phyloP scores from a whole-genome alignment of 2,888 invertebrate genomes.

The Julus scanicus region DNA sequence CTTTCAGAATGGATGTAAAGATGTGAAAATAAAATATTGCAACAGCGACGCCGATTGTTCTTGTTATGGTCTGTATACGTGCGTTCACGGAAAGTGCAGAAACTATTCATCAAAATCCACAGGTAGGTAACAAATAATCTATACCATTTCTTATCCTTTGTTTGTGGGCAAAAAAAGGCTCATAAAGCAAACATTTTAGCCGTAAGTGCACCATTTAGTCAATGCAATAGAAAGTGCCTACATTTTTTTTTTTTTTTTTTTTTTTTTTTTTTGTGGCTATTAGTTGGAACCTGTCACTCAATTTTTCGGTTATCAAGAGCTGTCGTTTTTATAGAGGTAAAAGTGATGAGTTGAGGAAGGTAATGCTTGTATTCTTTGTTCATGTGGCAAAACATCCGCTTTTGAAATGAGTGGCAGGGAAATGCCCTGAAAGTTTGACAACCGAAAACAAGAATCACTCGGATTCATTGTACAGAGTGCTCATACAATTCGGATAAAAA shows the following conservation, averaged over 20 bases:
- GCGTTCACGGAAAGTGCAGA: constrained; percentile 48
- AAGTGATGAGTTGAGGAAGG: neutral
- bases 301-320: neutral
- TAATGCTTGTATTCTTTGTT: neutral
- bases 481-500: no score
- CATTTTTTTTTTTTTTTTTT: no score
- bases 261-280: neutral
- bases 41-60: constrained; percentile 37
- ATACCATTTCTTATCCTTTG: neutral
- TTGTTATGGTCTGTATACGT: constrained; percentile 46
- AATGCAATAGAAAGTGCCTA: neutral
- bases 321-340: neutral
- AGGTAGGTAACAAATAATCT: neutral
- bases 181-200: constrained; percentile 16
- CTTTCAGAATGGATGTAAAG: constrained; percentile 50
- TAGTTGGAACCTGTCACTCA: constrained; percentile 13
- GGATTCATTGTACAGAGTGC: no score
- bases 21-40: constrained; percentile 48
- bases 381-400: neutral
- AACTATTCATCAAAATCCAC: constrained; percentile 45
- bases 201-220: neutral
- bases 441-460: neutral
- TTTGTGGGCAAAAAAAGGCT: neutral
- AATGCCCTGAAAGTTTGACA: neutral
- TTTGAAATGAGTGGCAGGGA: neutral